Evolutionary conservation across 2,888 invertebrate species (phyloP).

Genomic region (Pandemis corylana): DNA sequence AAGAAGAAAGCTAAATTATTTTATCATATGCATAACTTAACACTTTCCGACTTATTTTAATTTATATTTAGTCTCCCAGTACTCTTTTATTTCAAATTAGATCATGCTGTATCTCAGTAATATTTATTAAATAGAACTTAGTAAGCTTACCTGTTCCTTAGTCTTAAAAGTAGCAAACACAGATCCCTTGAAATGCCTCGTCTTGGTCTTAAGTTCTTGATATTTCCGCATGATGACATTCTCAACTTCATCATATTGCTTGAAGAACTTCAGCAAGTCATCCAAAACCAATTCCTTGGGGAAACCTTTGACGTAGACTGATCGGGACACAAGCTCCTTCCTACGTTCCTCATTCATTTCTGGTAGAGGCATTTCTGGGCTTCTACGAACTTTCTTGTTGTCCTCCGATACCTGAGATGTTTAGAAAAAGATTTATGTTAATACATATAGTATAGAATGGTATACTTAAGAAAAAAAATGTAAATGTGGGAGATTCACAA

Average conservation of each 20-base stretch:
- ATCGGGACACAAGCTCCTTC: constrained; percentile 90
- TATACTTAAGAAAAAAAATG: background rate
- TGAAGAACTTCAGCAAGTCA: constrained; percentile 90
- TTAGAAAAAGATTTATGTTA: constrained; percentile 17
- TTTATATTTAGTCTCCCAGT: too few relatives aligned
- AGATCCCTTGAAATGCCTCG: constrained; percentile 94
- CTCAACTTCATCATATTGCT: constrained; percentile 87
- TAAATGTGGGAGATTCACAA: too few relatives aligned
- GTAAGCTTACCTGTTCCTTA: constrained; percentile 85
- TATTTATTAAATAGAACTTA: background rate
- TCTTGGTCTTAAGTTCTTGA: constrained; percentile 86
- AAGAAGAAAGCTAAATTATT: too few relatives aligned
- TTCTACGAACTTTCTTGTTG: constrained; percentile 89
- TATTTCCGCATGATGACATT: constrained; percentile 87
- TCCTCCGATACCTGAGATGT: constrained; percentile 86
- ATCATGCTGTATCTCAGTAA: background rate
- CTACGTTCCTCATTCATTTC: constrained; percentile 93
- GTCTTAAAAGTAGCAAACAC: constrained; percentile 95
- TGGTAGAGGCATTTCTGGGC: constrained; percentile 90
- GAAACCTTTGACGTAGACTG: constrained; percentile 96
- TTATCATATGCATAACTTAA: too few relatives aligned
- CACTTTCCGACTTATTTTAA: too few relatives aligned
- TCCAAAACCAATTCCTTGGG: constrained; percentile 88
- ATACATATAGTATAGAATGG: background rate
- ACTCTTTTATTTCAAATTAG: too few relatives aligned